A percentile compares a stretch with the other conserved stretches of the same genome.
phyloP scores from a whole-genome alignment of 2,888 invertebrate species.

The Orchesella flavescens region DNA sequence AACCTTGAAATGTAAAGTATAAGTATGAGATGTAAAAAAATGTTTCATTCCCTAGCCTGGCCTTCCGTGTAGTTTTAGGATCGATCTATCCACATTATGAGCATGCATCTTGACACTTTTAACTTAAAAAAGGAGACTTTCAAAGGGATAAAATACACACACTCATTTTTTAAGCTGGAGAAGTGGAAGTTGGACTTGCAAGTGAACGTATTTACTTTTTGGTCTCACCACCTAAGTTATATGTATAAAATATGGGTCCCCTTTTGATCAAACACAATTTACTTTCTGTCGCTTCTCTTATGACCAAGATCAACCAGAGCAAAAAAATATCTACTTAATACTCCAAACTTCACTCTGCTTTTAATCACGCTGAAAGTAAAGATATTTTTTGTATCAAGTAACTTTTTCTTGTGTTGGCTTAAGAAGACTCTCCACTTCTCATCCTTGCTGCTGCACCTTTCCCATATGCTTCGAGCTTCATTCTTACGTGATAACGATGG shows the following conservation, averaged over 20 bases:
- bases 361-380: too few relatives aligned
- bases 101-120: constrained; percentile 4
- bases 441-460: constrained; percentile 22
- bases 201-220: constrained; percentile 17
- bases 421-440: background rate
- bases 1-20: constrained; percentile 25
- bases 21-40: constrained; percentile 29
- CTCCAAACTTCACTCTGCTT: background rate
- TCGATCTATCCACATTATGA: constrained; percentile 25
- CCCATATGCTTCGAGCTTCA: constrained; percentile 43
- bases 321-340: constrained; percentile 7
- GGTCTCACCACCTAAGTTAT: background rate
- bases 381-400: background rate
- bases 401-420: background rate
- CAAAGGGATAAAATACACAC: background rate
- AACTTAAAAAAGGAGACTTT: too few relatives aligned
- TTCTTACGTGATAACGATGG: constrained; percentile 21
- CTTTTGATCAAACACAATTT: background rate
- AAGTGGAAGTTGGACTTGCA: background rate
- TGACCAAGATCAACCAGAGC: background rate
- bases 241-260: background rate
- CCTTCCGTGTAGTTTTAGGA: constrained; percentile 4
- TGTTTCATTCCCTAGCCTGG: constrained; percentile 8
- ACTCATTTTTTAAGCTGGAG: constrained; percentile 1
- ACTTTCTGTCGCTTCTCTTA: background rate